These are phyloP conservation scores for Corvus cornix DNA, from an alignment of 2,113 vertebrate genomes.

Conservation along the genomic window DNA sequence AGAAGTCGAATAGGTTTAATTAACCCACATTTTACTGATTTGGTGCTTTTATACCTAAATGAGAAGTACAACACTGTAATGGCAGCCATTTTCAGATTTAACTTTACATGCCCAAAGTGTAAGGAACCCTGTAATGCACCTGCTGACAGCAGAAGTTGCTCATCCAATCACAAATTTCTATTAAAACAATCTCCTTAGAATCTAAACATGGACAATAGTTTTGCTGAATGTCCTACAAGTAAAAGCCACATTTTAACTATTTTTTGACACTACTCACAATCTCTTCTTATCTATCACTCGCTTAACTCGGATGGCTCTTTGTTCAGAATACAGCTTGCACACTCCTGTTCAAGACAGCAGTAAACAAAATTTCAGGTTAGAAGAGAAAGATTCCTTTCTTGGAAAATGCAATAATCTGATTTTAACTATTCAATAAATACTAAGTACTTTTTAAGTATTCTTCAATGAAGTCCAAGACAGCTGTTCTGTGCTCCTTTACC, in stretches of 20 bases:
- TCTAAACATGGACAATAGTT: neutral
- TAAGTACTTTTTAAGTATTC: conserved; percentile 89
- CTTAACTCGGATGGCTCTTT: conserved; percentile 94
- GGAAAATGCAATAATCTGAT: neutral
- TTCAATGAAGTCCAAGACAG: conserved; percentile 88
- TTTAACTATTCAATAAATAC: neutral
- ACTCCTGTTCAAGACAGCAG: conserved; percentile 77
- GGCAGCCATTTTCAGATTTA: neutral
- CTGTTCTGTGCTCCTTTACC: conserved; percentile 88
- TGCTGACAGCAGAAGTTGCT: neutral
- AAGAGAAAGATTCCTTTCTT: neutral
- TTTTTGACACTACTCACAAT: conserved; percentile 81
- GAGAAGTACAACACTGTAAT: neutral
- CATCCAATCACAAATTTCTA: neutral
- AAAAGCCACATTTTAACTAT: neutral
- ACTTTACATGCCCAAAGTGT: neutral
- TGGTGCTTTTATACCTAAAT: neutral
- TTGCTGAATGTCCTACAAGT: neutral
- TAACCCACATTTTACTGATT: neutral
- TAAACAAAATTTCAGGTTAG: neutral
- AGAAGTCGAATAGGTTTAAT: neutral
- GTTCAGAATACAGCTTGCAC: conserved; percentile 95
- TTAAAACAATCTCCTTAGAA: neutral
- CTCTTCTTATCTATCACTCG: conserved; percentile 94
- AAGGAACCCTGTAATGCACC: neutral